phyloP scores from a whole-genome alignment of 1,140 invertebrate species.

The Sycophila sp. region DNA sequence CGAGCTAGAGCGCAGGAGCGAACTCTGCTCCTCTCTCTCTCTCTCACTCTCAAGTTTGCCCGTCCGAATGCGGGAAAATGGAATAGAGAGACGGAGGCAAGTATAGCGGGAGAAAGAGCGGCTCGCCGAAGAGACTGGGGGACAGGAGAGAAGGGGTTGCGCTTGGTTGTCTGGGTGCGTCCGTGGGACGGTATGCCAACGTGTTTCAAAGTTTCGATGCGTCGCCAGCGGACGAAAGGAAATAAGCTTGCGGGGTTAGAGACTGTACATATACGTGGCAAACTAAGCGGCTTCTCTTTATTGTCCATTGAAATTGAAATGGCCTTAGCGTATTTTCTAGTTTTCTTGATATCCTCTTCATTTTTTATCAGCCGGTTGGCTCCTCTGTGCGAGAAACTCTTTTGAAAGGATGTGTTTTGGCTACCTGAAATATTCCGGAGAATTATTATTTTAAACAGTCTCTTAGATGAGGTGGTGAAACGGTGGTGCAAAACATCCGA shows the following conservation, averaged over 20 bases:
- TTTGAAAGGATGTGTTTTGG: too few relatives aligned
- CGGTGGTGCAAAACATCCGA: too few relatives aligned
- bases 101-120: background rate
- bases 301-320: conserved; percentile 36
- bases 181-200: background rate
- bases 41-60: background rate
- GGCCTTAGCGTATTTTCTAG: conserved; percentile 24
- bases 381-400: too few relatives aligned
- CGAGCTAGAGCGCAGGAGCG: conserved; percentile 1
- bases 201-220: conserved; percentile 22
- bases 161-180: background rate
- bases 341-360: conserved; percentile 22
- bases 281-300: conserved; percentile 31
- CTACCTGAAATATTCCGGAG: too few relatives aligned
- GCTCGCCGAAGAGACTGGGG: background rate
- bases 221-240: background rate
- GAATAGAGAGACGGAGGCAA: background rate
- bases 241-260: background rate
- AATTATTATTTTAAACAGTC: too few relatives aligned
- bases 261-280: conserved; percentile 9
- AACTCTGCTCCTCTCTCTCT: background rate
- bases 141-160: background rate
- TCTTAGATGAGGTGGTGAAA: too few relatives aligned
- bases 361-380: conserved; percentile 7
- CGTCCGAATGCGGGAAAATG: background rate